Conservation (phyloP, 2,888 invertebrate species). For the Cyclophora albipunctata region DNA sequence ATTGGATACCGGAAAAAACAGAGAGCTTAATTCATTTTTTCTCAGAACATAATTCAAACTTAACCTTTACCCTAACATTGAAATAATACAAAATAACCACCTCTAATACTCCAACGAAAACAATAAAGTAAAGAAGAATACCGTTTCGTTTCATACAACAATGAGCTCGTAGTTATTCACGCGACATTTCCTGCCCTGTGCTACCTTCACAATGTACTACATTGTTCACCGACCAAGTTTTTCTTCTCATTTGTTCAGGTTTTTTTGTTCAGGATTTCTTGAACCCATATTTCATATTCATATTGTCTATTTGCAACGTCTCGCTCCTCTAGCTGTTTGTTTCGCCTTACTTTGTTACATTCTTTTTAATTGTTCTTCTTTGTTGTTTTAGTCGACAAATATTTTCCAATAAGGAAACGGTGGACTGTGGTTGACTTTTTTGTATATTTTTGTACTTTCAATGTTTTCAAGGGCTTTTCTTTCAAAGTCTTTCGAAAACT, state of each 20-base stretch:
- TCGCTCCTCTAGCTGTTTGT: slow-evolving; percentile 21
- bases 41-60: too few relatives aligned
- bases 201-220: slow-evolving; percentile 46
- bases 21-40: too few relatives aligned
- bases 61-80: too few relatives aligned
- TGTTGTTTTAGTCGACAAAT: neutral
- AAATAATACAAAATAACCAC: neutral
- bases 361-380: slow-evolving; percentile 15
- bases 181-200: slow-evolving; percentile 64
- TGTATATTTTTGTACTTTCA: too few relatives aligned
- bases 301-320: slow-evolving; percentile 56
- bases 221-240: slow-evolving; percentile 47
- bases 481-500: too few relatives aligned
- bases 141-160: slow-evolving; percentile 30
- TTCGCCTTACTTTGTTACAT: slow-evolving; percentile 26
- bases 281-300: slow-evolving; percentile 73
- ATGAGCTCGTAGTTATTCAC: slow-evolving; percentile 62
- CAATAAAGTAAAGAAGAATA: slow-evolving; percentile 33
- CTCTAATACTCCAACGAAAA: slow-evolving; percentile 19
- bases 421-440: too few relatives aligned
- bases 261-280: slow-evolving; percentile 65
- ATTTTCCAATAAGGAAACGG: too few relatives aligned
- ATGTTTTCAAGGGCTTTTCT: too few relatives aligned
- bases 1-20: too few relatives aligned
- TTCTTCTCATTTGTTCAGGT: slow-evolving; percentile 62